Base-by-base conservation (phyloP, 2,888 invertebrate species). In the Andrena hattorfiana region DNA sequence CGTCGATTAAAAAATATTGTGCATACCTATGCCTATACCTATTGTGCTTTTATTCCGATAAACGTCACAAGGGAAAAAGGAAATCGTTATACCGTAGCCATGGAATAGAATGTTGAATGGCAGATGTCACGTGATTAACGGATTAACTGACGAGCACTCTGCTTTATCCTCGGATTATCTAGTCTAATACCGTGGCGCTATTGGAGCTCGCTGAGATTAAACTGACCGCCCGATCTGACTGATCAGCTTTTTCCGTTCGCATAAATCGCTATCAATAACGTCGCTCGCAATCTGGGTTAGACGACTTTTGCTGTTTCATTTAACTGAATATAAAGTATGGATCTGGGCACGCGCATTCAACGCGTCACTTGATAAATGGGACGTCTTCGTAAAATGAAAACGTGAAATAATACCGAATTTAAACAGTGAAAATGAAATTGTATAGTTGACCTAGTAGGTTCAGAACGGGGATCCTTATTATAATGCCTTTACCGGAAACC, bases 141-240 rank as follows among this genome's bases (percentile, higher is more conserved):
- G 73, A 88, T 87, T 89, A 89, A 85, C 85, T 75, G 68, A 66
- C 76, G 67, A 75, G 81, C 84, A 75, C 84, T 88, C 77, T 64
- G 75, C 69, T 81, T 84, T 76, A 88, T 90, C 87, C 83, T 32
- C 20, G 85, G 90, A 90, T 90, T 89, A 90, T 90, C 90, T 85
- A 85, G 75, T 81, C 81, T 87, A 84, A 85, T 84, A 85, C 84
- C 74, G 42, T 59, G 77, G 69, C 83, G 80, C 81, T 85, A 87
- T 89, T 84, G 76, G 80, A 74, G 54, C 74, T 62, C 67, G 62
- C 49, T 54, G 60, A 72, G 78, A 84, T 88, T 87, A 87, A 77
- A 63, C 48, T 48, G 77, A 64, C 77, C 68, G 77, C 54, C 77
- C 68, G 74, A 73, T 72, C 71, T 51, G 74, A 70, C 64, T 49